A percentile compares a stretch with the other conserved stretches of the same genome.
These are phyloP conservation scores for Erebia epiphron DNA, from an alignment of 2,888 invertebrate species.

Conservation along the genomic window DNA sequence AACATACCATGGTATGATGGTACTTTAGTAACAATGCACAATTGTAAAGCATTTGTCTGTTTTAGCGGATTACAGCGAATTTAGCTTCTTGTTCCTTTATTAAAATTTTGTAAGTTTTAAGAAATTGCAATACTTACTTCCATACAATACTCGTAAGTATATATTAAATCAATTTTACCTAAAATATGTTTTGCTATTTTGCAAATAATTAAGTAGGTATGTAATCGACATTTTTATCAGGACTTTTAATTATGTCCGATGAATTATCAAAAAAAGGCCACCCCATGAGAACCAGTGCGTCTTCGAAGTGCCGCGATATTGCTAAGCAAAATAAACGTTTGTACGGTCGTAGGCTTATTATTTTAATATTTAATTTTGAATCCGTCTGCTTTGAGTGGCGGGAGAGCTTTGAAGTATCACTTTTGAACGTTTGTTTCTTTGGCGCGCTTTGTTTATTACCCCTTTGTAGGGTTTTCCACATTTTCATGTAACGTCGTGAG, in stretches of 20 bases:
- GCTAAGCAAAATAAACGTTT: slow-evolving; percentile 59
- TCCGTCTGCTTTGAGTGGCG: slow-evolving; percentile 61
- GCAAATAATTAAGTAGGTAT: background rate
- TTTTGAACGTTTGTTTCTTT: slow-evolving; percentile 28
- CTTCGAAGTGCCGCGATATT: slow-evolving; percentile 64
- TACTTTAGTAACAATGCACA: no score
- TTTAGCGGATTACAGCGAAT: no score
- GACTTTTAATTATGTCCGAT: background rate
- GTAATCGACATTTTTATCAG: background rate
- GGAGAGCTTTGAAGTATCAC: slow-evolving; percentile 61
- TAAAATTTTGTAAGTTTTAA: no score
- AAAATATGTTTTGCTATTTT: no score
- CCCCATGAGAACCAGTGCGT: slow-evolving; percentile 50
- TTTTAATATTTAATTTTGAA: slow-evolving; percentile 73
- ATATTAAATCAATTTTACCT: no score
- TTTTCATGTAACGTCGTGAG: slow-evolving; percentile 29
- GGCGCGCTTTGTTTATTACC: slow-evolving; percentile 41
- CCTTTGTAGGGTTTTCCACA: slow-evolving; percentile 27
- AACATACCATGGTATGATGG: no score
- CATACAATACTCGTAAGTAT: no score
- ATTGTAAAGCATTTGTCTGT: no score
- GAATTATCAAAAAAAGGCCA: slow-evolving; percentile 17
- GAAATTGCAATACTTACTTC: no score
- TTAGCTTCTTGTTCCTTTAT: no score
- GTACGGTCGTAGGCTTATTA: slow-evolving; percentile 65